Evolutionary conservation across 2,888 invertebrate species (phyloP), one percentile per base, ranked within the genome.

Genomic region (Eupithecia pulchellata): DNA sequence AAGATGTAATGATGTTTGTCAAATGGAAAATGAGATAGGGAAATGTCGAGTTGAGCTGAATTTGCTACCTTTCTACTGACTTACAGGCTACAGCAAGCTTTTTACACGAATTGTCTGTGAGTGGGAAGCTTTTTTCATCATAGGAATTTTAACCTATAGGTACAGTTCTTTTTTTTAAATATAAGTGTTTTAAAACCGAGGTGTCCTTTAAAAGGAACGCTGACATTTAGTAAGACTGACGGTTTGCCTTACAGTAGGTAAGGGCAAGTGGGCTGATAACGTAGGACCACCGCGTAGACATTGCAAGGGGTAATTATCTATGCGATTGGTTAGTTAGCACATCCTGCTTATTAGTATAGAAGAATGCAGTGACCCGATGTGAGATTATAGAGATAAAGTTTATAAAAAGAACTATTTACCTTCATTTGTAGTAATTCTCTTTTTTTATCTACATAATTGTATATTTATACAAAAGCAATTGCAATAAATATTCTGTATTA

Each of bases 11-110:
- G 93, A 93, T 93, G 94, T 92, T 92, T 93, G 94, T 93, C 93
- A 93, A 93, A 94, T 93, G 93, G 93, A 93, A 94, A 94, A 94
- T 93, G 92, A 93, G 93, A 93, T 93, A 94, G 94, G 93, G 93
- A 93, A 92, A 92, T 90, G 91, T 90, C 81, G 88, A 85, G 84
- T 83, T 87, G 83, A 84, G 89, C 87, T 86, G 90, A 89, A 86
- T 86, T 89, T 85, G 89, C 86, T 89, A 90, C 90, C 90, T 90
- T 91, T 89, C 86, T 78, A 89, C 90, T 89, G 89, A 91, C 85
- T 82, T 64, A 65, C 42, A 47, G 42, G 20, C n/a, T 47, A 20
- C 73, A 58, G 58, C 55, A 68, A 62, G 60, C 58, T 60, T 60
- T 32, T 20, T 20, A 11, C 52, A 52, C 52, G 52, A 52, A 20